Conservation (phyloP, 2,113 vertebrate species). For the Osmerus eperlanus region DNA sequence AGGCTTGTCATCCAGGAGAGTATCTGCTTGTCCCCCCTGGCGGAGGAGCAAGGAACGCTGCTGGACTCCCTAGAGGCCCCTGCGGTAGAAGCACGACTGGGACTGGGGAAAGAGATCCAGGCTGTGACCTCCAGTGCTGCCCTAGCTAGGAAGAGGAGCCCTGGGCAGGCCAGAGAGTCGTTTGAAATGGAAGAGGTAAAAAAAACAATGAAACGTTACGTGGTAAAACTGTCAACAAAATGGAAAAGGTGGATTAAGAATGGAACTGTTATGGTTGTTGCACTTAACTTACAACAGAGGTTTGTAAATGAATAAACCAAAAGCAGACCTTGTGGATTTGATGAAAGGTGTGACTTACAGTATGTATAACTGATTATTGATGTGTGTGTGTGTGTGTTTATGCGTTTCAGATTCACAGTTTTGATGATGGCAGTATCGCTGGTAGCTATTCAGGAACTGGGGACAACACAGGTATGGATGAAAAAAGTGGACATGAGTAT, state of each 20-base stretch:
- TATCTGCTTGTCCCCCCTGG: conserved; percentile 42
- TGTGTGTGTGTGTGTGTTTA: conserved; percentile 6
- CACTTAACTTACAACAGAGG: too few species aligned
- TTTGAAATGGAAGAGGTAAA: conserved; percentile 65
- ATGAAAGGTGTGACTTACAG: not conserved
- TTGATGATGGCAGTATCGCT: conserved; percentile 52
- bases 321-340: not conserved
- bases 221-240: too few species aligned
- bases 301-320: too few species aligned
- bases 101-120: conserved; percentile 8
- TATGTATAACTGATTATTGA: not conserved
- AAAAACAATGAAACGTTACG: not conserved
- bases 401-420: conserved; percentile 61
- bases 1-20: conserved; percentile 33
- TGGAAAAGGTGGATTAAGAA: too few species aligned
- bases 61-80: not conserved
- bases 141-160: conserved; percentile 30
- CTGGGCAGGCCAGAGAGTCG: conserved; percentile 38
- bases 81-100: not conserved
- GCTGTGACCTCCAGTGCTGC: not conserved
- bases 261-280: too few species aligned
- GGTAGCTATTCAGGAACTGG: conserved; percentile 32
- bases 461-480: conserved; percentile 48
- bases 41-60: conserved; percentile 47
- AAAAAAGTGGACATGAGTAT: too few species aligned